These are phyloP conservation scores for Diceros bicornis DNA, from an alignment of 2,797 vertebrate species.

Conservation along the genomic window DNA sequence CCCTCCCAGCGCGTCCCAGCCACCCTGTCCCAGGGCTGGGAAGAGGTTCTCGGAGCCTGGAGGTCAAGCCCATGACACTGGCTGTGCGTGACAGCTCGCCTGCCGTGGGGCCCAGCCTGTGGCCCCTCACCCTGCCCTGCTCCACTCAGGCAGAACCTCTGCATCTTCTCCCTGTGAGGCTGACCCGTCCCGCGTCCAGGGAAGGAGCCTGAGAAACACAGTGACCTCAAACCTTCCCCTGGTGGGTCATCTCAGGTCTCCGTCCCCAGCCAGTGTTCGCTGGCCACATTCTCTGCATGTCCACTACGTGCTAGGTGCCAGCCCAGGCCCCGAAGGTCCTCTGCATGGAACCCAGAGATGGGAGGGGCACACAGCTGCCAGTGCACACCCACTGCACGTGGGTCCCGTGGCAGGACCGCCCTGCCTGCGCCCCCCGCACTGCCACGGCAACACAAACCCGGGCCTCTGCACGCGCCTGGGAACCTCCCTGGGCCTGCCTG, in stretches of 20 bases:
- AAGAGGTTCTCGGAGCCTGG: not conserved
- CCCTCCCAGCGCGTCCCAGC: accelerated
- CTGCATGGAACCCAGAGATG: not conserved
- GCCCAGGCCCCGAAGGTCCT: not conserved
- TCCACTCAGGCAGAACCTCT: not conserved
- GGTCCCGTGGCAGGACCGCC: not conserved
- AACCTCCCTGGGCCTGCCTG: not conserved
- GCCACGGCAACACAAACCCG: not conserved
- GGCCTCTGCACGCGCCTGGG: not conserved
- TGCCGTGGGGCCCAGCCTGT: not conserved
- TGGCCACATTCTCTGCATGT: not conserved
- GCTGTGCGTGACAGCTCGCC: not conserved
- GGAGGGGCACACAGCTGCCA: accelerated
- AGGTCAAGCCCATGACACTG: not conserved
- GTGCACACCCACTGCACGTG: not conserved
- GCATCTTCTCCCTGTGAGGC: not conserved
- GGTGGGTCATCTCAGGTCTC: not conserved
- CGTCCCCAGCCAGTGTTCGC: not conserved
- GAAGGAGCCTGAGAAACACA: too few relatives aligned
- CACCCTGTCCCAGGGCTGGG: accelerated
- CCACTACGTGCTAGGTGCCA: accelerated
- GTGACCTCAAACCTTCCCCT: not conserved
- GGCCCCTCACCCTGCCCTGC: accelerated
- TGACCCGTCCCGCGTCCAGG: not conserved
- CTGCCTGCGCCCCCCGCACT: accelerated